These are phyloP conservation scores for Melipona quadrifasciata DNA, from an alignment of 1,140 invertebrate species.

Conservation along the genomic window DNA sequence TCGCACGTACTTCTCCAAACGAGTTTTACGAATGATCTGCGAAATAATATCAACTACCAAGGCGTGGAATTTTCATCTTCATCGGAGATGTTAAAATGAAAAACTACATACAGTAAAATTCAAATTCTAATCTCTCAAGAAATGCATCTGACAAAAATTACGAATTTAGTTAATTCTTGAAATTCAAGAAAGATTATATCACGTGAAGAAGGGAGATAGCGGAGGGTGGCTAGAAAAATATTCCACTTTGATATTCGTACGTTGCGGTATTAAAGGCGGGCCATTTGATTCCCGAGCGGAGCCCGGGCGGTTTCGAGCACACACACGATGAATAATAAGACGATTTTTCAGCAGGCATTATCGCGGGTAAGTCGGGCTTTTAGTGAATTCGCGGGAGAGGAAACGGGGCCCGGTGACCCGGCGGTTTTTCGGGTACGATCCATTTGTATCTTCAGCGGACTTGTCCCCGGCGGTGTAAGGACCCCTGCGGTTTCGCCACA, in stretches of 20 bases:
- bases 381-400: constrained; percentile 25
- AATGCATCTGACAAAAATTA: too few species aligned
- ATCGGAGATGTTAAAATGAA: too few species aligned
- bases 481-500: constrained; percentile 67
- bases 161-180: too few species aligned
- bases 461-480: constrained; percentile 65
- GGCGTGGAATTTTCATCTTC: too few species aligned
- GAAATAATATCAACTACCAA: too few species aligned
- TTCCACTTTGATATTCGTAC: constrained; percentile 43
- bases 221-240: constrained; percentile 6
- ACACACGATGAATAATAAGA: constrained; percentile 60
- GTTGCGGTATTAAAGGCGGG: neutral
- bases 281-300: constrained; percentile 35
- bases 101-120: too few species aligned
- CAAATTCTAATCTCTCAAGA: too few species aligned
- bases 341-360: constrained; percentile 65
- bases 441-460: constrained; percentile 65
- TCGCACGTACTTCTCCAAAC: neutral
- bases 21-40: neutral
- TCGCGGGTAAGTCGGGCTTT: constrained; percentile 52
- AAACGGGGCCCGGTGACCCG: constrained; percentile 20
- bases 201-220: too few species aligned
- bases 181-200: too few species aligned
- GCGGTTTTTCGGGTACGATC: constrained; percentile 59
- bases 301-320: neutral